phyloP scores from a whole-genome alignment of 1,140 invertebrate species.

The Philopotamus ludificatus region DNA sequence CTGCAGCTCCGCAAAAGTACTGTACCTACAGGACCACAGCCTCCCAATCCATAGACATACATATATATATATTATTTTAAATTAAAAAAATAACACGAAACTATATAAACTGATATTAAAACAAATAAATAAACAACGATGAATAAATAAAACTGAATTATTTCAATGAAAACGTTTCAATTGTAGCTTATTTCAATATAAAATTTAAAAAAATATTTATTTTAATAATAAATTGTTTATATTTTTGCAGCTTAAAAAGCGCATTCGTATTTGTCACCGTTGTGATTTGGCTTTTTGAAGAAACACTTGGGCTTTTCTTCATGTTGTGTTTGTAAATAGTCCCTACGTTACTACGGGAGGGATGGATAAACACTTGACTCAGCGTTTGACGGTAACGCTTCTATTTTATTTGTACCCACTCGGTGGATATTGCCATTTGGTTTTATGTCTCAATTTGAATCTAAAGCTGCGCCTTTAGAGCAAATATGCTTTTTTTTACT shows the following conservation, averaged over 20 bases:
- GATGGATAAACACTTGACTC: slow-evolving; percentile 30
- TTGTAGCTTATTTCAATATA: too few relatives aligned
- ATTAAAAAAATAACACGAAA: too few relatives aligned
- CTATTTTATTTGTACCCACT: slow-evolving; percentile 20
- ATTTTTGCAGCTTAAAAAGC: too few relatives aligned
- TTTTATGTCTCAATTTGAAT: slow-evolving; percentile 36
- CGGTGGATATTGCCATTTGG: slow-evolving; percentile 22
- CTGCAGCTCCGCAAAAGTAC: slow-evolving; percentile 19
- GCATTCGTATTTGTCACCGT: too few relatives aligned
- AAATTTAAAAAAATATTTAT: too few relatives aligned
- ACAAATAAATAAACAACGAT: too few relatives aligned
- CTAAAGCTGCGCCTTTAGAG: slow-evolving; percentile 7
- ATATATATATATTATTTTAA: too few relatives aligned
- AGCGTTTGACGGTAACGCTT: slow-evolving; percentile 21
- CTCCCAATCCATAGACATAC: neutral
- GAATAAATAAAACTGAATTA: too few relatives aligned
- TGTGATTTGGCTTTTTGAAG: neutral
- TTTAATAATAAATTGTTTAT: too few relatives aligned
- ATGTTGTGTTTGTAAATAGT: slow-evolving; percentile 20
- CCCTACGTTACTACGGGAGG: neutral
- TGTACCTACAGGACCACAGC: slow-evolving; percentile 7
- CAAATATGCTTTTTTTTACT: neutral
- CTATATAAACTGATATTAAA: too few relatives aligned
- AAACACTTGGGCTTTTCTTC: neutral
- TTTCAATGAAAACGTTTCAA: too few relatives aligned